Base-by-base conservation (phyloP, 2,113 vertebrate genomes). In the Malurus cyaneus region DNA sequence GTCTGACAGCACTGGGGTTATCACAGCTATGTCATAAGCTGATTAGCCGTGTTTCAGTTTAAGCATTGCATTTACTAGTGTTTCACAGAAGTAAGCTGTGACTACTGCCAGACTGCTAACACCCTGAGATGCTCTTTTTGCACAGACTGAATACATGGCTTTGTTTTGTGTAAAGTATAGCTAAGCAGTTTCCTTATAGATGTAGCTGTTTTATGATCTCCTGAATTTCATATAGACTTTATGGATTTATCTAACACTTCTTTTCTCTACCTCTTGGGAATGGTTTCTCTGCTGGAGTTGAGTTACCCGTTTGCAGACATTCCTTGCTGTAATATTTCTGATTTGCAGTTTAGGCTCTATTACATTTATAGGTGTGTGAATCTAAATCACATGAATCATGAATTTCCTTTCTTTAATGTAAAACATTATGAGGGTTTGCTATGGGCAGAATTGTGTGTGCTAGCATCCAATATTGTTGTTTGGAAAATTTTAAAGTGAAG, bases 401-500 rank as follows among this genome's bases (percentile, higher is more conserved):
- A 44, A 90, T 89, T 89, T 91, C 54, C 65, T 78, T 83, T 77
- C 52, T 93, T 84, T 80, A 66, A 80, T 69, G 39, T 92, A 61
- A 85, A 84, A 41, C 13, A 14, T 91, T 62, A 69, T 49, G 56
- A 66, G 32, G 6, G 26, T 69, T 88, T 71, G 39, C 10, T 79
- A 10, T 72, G 65, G 69, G 60, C 59, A 70, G 39, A 15, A 6
- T 15, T 85, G 64, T 87, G 70, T 96, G 88, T 74, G 46, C 78
- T 83, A 93, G 81, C 88, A 94, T 95, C 74, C 72, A 86, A 29
- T 96, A 77, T 54, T 69, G 24, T 92, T 88, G 72, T 91, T 94
- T 88, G 44, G 67, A 46, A 93, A 66, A 84, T 69, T 86, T 83
- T 91, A n/a, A 42, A 21, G 28, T 69, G 61, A 60, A 92, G 34